Base-by-base conservation (phyloP, 2,888 invertebrate species). In the Tyria jacobaeae region DNA sequence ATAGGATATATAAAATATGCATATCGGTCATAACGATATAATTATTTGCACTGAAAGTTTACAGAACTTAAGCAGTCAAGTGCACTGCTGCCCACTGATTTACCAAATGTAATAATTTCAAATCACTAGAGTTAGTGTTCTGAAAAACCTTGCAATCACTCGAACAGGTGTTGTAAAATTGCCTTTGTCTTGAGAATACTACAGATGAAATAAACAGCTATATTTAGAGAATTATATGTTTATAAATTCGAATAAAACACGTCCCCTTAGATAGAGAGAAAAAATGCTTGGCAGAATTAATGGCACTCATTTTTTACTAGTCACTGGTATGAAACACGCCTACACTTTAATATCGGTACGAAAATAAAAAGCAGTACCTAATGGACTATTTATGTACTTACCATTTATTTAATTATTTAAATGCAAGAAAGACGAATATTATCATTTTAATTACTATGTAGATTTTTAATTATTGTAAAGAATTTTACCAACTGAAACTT, bases 191-290 rank as follows among this genome's bases (percentile, higher is more conserved):
- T 56, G 55, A 56, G 56, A 47, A 52, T 47, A 62, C 56, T 62
- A 52, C 48, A 34, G 41, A 59, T 31, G 66, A 69, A 70, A 75
- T 78, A 74, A 75, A 68, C 68, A 73, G 78, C 81, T 82, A 85
- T 86, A 84, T 85, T 84, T 85, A 86, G 82, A 81, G 73, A 81
- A 81, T 86, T 83, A 85, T 84, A 84, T 81, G 80, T 80, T 84
- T 84, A 83, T 86, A 85, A 85, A 86, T 80, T 80, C 78, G 79
- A 79, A 80, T 80, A 80, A 80, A 74, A 78, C 67, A 64, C 69
- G 69, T 73, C 59, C 64, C 67, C 57, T 51, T n/a, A 55, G 67
- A 64, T 75, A 75, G 74, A 73, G 74, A 73, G 75, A 68, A 70
- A 60, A 59, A 47, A 66, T 67, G 70, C 60, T 63, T 60, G 76